These are phyloP conservation scores for Ellobius talpinus DNA, from an alignment of 2,113 vertebrate species.

Conservation along the genomic window DNA sequence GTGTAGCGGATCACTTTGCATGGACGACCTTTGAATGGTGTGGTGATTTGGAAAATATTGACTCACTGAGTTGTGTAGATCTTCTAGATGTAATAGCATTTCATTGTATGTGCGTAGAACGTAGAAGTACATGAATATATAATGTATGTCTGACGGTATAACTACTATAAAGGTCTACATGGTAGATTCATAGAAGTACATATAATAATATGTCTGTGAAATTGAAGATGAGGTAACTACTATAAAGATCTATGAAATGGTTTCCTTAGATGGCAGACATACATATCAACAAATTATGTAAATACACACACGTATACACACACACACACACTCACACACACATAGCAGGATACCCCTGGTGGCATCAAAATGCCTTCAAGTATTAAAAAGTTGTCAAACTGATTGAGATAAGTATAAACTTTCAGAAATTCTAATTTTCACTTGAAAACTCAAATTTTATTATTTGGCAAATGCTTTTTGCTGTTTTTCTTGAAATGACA, in stretches of 20 bases:
- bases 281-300: background rate
- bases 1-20: background rate
- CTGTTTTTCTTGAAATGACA: background rate
- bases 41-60: constrained; percentile 9
- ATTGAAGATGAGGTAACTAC: background rate
- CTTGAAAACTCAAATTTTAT: background rate
- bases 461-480: background rate
- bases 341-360: background rate
- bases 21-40: background rate
- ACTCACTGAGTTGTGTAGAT: background rate
- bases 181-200: background rate
- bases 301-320: background rate
- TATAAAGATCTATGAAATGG: background rate
- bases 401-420: background rate
- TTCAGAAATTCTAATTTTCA: constrained; percentile 48
- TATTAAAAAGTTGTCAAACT: constrained; percentile 3
- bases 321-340: background rate
- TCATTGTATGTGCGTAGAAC: background rate
- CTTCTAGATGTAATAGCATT: background rate
- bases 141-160: background rate
- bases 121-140: background rate
- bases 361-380: background rate
- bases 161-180: background rate
- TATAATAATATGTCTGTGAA: background rate
- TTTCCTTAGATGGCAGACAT: background rate